These are phyloP conservation scores for Emydocephalus ijimae DNA, from an alignment of 2,113 vertebrate genomes.

Conservation along the genomic window DNA sequence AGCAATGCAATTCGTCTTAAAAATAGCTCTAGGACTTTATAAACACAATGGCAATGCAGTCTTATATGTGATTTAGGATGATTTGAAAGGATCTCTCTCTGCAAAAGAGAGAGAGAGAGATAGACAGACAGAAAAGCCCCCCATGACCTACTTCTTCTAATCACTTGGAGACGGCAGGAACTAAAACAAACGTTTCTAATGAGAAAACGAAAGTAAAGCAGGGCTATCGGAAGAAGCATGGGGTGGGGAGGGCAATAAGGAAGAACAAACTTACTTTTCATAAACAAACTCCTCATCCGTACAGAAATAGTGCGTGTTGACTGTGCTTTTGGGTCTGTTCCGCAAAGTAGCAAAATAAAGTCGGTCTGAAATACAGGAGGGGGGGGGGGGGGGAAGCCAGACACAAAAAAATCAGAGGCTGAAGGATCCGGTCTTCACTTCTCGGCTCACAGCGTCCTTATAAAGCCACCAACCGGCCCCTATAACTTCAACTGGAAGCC, in stretches of 20 bases:
- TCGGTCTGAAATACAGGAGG: constrained; percentile 74
- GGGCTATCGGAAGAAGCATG: neutral
- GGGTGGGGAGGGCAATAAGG: neutral
- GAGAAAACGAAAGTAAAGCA: constrained; percentile 2
- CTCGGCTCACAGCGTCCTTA: neutral
- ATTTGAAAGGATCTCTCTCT: neutral
- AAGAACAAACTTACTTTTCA: constrained; percentile 85
- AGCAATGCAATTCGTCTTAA: neutral
- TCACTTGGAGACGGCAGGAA: neutral
- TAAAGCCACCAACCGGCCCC: neutral
- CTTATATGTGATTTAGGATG: neutral
- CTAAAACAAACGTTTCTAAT: neutral
- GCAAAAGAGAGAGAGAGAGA: neutral
- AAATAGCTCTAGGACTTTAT: neutral
- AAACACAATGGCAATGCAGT: constrained; percentile 11
- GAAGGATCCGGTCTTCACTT: neutral
- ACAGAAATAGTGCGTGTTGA: constrained; percentile 95
- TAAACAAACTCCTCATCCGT: constrained; percentile 95
- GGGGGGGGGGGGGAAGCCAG: neutral
- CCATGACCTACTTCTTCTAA: neutral
- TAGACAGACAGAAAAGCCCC: neutral
- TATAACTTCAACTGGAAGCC: neutral
- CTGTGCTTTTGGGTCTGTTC: constrained; percentile 92
- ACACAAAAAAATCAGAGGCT: too few species aligned
- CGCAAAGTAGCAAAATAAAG: constrained; percentile 93